Percentiles rank a stretch among this genome's conserved stretches.
Evolutionary conservation across 2,113 vertebrate genomes (phyloP).

Genomic region (Sterna hirundo): DNA sequence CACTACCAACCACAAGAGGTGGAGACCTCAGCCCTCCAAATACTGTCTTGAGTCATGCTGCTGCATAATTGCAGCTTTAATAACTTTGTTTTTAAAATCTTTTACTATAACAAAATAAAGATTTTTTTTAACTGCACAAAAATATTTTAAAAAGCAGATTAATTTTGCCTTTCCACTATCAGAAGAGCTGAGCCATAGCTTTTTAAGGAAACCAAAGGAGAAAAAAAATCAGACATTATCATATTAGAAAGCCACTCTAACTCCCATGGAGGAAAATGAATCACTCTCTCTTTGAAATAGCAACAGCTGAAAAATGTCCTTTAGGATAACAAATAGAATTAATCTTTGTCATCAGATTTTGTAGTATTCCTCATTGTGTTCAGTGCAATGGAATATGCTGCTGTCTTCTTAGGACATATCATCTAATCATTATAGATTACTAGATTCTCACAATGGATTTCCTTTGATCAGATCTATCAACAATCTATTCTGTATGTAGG

Average conservation of each 20-base stretch:
- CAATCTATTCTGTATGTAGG: not conserved
- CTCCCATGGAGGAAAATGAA: not conserved
- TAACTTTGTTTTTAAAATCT: not conserved
- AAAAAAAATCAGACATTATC: not conserved
- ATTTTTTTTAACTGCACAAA: not conserved
- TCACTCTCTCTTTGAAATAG: not conserved
- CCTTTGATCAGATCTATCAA: slow-evolving; percentile 1
- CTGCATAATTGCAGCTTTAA: not conserved
- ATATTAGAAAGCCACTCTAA: not conserved
- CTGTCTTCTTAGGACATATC: not conserved
- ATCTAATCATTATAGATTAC: not conserved
- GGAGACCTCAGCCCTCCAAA: not conserved
- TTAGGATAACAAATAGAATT: not conserved
- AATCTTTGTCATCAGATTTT: not conserved
- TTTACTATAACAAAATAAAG: not conserved
- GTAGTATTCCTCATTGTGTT: not conserved
- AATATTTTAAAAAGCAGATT: not conserved
- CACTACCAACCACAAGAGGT: not conserved
- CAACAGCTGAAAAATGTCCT: not conserved
- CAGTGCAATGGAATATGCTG: not conserved
- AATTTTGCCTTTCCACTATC: not conserved
- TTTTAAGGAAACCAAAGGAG: not conserved
- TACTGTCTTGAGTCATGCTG: not conserved
- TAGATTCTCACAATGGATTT: not conserved
- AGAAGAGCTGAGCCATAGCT: not conserved